Percentiles rank a stretch among this genome's conserved stretches.
These are phyloP conservation scores for Gracilinanus agilis DNA, from an alignment of 2,113 vertebrate genomes.

Conservation along the genomic window DNA sequence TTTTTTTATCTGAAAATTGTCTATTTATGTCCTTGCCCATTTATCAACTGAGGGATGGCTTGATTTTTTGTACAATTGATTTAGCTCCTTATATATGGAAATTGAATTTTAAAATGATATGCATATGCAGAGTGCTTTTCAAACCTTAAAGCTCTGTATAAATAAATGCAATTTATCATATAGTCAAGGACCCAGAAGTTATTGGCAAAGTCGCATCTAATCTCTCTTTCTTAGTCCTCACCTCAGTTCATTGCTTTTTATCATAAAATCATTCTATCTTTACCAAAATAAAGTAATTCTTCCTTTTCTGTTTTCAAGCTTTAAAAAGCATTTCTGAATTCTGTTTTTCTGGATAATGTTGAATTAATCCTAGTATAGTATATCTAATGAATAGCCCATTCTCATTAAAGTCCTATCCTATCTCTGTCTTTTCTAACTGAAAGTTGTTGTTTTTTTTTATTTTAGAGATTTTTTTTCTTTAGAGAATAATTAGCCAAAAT, in stretches of 20 bases:
- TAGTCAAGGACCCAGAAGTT: neutral
- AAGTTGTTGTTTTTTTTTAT: neutral
- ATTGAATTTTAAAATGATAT: neutral
- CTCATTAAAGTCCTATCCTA: neutral
- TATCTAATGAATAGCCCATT: neutral
- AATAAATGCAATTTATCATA: neutral
- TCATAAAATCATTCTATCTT: neutral
- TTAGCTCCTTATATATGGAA: too few species aligned
- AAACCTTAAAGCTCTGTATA: neutral
- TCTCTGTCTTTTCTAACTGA: neutral
- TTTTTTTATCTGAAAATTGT: too few species aligned
- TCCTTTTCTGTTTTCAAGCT: neutral
- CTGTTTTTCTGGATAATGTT: neutral
- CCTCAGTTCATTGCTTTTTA: neutral
- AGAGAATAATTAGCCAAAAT: constrained; percentile 53
- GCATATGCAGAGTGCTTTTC: neutral
- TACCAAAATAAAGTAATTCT: neutral
- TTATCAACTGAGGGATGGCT: too few species aligned
- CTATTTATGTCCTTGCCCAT: too few species aligned
- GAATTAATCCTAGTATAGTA: neutral
- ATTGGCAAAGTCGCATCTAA: neutral
- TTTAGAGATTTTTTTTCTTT: neutral
- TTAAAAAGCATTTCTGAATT: neutral
- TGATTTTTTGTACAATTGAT: too few species aligned
- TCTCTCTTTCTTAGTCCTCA: neutral